Evolutionary conservation across 2,113 vertebrate species (phyloP).

Genomic region (Nanorana parkeri): DNA sequence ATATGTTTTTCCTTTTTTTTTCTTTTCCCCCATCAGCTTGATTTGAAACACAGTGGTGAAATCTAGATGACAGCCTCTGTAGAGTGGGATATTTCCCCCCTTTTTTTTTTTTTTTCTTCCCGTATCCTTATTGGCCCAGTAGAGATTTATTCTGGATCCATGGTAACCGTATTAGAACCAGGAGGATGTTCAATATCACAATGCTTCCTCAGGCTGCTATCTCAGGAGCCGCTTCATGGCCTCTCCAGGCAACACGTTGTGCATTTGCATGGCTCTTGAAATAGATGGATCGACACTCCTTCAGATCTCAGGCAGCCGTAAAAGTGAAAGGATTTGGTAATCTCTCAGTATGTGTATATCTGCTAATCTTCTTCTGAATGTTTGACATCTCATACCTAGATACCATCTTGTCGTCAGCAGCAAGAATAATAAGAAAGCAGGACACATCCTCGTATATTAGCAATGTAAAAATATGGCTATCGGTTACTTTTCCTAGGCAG

Average conservation of each 20-base stretch:
- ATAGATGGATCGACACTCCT: not conserved
- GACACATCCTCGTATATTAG: constrained; percentile 16
- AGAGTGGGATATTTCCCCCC: constrained; percentile 67
- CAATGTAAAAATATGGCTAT: not conserved
- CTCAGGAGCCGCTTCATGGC: constrained; percentile 54
- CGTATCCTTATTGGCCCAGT: constrained; percentile 51
- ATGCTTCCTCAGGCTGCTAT: constrained; percentile 61
- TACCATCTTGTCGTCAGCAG: constrained; percentile 19
- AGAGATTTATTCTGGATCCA: constrained; percentile 71
- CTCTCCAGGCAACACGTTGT: constrained; percentile 22
- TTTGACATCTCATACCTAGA: constrained; percentile 15
- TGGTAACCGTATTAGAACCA: constrained; percentile 74
- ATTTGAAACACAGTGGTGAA: constrained; percentile 6
- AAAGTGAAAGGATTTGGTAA: constrained; percentile 3
- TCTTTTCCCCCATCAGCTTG: not conserved
- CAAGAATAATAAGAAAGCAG: not conserved
- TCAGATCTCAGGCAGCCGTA: not conserved
- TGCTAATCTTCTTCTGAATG: constrained; percentile 7
- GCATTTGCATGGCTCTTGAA: constrained; percentile 11
- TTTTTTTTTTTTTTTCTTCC: constrained; percentile 46
- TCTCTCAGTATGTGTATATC: constrained; percentile 4
- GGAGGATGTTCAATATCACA: constrained; percentile 65
- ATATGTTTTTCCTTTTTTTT: constrained; percentile 17
- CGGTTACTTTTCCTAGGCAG: constrained; percentile 25
- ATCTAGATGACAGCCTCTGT: constrained; percentile 70